phyloP scores from a whole-genome alignment of 2,888 invertebrate species.

The Cosmorhoe ocellata region DNA sequence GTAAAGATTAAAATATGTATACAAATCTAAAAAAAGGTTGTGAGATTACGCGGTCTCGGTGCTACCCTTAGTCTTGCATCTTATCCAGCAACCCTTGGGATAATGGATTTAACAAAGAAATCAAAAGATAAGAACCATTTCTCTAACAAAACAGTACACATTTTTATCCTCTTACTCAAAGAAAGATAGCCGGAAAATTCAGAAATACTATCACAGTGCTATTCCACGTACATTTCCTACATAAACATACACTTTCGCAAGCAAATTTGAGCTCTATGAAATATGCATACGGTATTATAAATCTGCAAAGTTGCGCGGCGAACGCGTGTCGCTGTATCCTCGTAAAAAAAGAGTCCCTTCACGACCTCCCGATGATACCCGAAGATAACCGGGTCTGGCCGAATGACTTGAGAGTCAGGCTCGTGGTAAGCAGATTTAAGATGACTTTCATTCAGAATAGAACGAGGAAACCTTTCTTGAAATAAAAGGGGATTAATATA shows the following conservation, averaged over 20 bases:
- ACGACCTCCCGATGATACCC: conserved; percentile 58
- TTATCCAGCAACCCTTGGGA: conserved; percentile 10
- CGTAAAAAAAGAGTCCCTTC: conserved; percentile 66
- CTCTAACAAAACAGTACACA: conserved; percentile 42
- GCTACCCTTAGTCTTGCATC: neutral
- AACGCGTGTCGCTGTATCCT: conserved; percentile 53
- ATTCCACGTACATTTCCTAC: conserved; percentile 46
- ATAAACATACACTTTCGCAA: conserved; percentile 26
- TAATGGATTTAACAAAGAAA: conserved; percentile 21
- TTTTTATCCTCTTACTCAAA: conserved; percentile 63
- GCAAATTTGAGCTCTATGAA: conserved; percentile 41
- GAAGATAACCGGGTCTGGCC: conserved; percentile 59
- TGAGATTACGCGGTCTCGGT: too few relatives aligned
- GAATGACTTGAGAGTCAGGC: conserved; percentile 43
- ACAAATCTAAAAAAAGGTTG: too few relatives aligned
- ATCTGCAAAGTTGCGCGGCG: conserved; percentile 29
- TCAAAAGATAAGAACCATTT: conserved; percentile 15
- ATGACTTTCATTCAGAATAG: conserved; percentile 28
- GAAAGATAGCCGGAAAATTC: conserved; percentile 68
- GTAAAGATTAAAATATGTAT: too few relatives aligned
- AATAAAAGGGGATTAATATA: conserved; percentile 13
- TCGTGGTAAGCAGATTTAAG: conserved; percentile 34
- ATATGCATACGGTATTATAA: conserved; percentile 23
- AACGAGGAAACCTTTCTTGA: conserved; percentile 8
- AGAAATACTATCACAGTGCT: conserved; percentile 63